These are phyloP conservation scores for Actinia tenebrosa DNA, from an alignment of 64 coral and sea anemone genomes.

Conservation along the genomic window DNA sequence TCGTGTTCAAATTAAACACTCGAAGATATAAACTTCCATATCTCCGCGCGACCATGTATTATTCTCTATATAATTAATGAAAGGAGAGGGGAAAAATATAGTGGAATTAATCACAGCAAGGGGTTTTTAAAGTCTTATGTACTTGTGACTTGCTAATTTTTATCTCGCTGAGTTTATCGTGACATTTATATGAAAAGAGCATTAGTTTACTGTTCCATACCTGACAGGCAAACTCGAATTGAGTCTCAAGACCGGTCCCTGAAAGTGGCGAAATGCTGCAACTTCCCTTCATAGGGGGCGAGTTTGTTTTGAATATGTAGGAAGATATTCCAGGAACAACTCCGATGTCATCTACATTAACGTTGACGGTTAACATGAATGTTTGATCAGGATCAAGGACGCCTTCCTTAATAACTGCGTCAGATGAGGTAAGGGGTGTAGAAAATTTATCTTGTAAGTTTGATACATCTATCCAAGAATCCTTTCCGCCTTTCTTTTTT, in stretches of 20 bases:
- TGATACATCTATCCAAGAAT: not conserved
- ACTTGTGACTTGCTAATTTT: too few relatives aligned
- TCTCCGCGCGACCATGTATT: too few relatives aligned
- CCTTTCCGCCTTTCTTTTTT: not conserved
- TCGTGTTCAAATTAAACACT: too few relatives aligned
- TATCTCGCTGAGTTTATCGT: too few relatives aligned
- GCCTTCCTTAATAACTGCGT: constrained; percentile 38
- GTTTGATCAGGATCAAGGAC: not conserved
- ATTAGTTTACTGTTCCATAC: not conserved
- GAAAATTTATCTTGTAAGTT: constrained; percentile 23
- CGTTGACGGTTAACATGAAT: constrained; percentile 46
- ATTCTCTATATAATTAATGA: too few relatives aligned
- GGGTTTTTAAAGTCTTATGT: too few relatives aligned
- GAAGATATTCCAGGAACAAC: constrained; percentile 43
- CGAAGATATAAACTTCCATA: too few relatives aligned
- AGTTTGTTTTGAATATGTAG: constrained; percentile 66
- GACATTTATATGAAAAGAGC: too few relatives aligned
- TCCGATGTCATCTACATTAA: not conserved
- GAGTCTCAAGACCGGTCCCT: constrained; percentile 50
- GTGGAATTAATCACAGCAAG: too few relatives aligned
- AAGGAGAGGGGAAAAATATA: too few relatives aligned
- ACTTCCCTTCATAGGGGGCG: constrained; percentile 14
- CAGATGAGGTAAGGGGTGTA: constrained; percentile 42
- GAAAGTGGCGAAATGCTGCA: constrained; percentile 38
- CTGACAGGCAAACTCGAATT: constrained; percentile 47